phyloP scores from a whole-genome alignment of 2,113 vertebrate species.

The Rhinolophus sinicus region DNA sequence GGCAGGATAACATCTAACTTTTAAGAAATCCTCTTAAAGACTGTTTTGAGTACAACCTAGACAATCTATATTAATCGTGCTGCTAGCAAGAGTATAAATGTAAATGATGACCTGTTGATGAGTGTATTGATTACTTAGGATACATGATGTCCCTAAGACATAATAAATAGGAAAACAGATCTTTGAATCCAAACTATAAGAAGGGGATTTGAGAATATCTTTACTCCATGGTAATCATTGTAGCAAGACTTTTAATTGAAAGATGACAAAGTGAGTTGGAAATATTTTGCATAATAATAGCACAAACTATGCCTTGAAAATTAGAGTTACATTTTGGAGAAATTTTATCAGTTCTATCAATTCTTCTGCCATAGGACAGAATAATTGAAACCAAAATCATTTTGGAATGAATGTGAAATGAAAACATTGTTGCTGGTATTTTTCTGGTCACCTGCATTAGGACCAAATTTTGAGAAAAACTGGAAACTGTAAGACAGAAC shows the following conservation, averaged over 20 bases:
- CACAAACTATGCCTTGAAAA: not conserved
- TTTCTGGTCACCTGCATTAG: not conserved
- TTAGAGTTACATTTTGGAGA: not conserved
- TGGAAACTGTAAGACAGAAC: not conserved
- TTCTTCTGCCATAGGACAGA: not conserved
- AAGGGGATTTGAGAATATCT: not conserved
- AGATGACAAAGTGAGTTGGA: not conserved
- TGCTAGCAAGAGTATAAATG: not conserved
- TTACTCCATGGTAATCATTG: not conserved
- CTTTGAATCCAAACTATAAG: not conserved
- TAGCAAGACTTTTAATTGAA: not conserved
- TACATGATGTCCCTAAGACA: not conserved
- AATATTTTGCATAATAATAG: not conserved
- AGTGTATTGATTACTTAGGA: not conserved
- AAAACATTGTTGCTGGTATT: not conserved
- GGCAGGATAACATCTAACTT: not conserved
- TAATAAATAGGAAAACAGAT: not conserved
- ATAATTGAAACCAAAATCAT: not conserved
- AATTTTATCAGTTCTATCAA: not conserved
- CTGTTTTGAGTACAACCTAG: not conserved
- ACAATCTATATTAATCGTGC: not conserved
- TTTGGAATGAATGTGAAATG: not conserved
- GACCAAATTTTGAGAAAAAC: not conserved
- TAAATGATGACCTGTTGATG: not conserved
- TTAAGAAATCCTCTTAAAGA: constrained; percentile 19